Base-by-base conservation (phyloP, 2,113 vertebrate species). In the Ophthalmolycus amberensis region DNA sequence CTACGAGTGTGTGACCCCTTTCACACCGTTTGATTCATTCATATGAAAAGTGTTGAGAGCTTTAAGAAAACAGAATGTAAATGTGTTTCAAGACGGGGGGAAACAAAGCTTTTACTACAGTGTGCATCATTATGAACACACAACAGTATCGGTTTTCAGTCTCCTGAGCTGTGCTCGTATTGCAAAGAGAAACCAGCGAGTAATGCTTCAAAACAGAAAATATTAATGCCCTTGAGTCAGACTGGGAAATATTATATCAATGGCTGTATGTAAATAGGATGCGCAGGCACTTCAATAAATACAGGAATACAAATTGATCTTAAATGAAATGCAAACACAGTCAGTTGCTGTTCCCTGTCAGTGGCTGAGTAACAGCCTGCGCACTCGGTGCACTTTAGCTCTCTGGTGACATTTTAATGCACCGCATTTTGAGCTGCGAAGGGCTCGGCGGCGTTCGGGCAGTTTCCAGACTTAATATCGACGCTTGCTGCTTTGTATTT, bases 301-400 rank as follows among this genome's bases (percentile, higher is more conserved):
- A 69, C 6, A 15, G 16, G 42, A 29, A 75, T 3, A 44, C 50
- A 70, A 73, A 81, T 46, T 66, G 63, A 70, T 52, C 54, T 27
- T 52, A 48, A 75, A 77, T 80, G 54, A 71, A 75, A 75, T 29
- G 65, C 58, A 71, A 85, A 83, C 78, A 75, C 32, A 66, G 29
- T 59, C 64, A 0, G 82, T 62, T 29, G 68, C 32, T 16, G 54
- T 77, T 60, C 74, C 46, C 29, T 66, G 44, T 66, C 56, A 9
- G 60, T 4, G 34, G 42, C 63, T 3, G 48, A 42, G 59, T 75
- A 77, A 59, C 34, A 38, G 40, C 10, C 16, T 14, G 4, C 1
- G 27, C 7, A 7, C 56, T n/a, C 1, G 2, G 3, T 59, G 68
- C 63, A 40, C 81, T 80, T 25, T 37, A 32, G 65, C 77, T 85